These are phyloP conservation scores for Equus przewalskii DNA, from an alignment of 2,113 vertebrate species.

Conservation along the genomic window DNA sequence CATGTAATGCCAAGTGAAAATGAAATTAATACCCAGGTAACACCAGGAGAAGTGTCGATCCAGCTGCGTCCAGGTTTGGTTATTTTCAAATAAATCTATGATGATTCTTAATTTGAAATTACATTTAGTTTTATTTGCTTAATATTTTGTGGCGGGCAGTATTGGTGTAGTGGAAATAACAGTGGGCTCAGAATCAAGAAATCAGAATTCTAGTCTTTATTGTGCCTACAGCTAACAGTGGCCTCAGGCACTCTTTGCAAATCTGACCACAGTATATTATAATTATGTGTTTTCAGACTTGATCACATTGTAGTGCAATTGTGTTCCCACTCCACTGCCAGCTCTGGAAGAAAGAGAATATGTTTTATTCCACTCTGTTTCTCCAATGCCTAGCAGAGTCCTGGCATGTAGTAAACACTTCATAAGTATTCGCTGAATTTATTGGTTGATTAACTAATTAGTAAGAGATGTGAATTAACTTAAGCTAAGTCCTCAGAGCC, in stretches of 20 bases:
- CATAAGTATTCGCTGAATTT: background rate
- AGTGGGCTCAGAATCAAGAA: slow-evolving; percentile 34
- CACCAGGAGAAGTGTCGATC: slow-evolving; percentile 92
- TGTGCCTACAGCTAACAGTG: background rate
- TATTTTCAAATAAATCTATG: slow-evolving; percentile 67
- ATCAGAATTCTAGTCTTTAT: slow-evolving; percentile 22
- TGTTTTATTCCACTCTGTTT: slow-evolving; percentile 9
- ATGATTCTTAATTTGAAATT: slow-evolving; percentile 35
- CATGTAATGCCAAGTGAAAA: slow-evolving; percentile 89
- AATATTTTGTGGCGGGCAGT: background rate
- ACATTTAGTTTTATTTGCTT: slow-evolving; percentile 1
- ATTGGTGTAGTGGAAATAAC: background rate
- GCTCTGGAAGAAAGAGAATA: slow-evolving; percentile 8
- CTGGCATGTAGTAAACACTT: background rate
- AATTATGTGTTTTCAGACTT: background rate
- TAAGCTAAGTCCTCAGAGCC: background rate
- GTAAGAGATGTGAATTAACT: slow-evolving; percentile 19
- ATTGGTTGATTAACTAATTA: slow-evolving; percentile 36
- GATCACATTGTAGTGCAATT: background rate
- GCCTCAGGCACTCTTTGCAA: background rate
- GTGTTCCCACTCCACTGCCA: background rate
- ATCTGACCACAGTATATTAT: background rate
- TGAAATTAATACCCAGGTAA: slow-evolving; percentile 93
- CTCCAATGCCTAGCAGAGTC: background rate
- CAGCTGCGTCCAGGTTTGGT: slow-evolving; percentile 94